Percentiles rank a stretch among this genome's conserved stretches.
These are phyloP conservation scores for Epizoanthus stellaris DNA, from an alignment of 92 coral and sea anemone genomes.

Conservation along the genomic window DNA sequence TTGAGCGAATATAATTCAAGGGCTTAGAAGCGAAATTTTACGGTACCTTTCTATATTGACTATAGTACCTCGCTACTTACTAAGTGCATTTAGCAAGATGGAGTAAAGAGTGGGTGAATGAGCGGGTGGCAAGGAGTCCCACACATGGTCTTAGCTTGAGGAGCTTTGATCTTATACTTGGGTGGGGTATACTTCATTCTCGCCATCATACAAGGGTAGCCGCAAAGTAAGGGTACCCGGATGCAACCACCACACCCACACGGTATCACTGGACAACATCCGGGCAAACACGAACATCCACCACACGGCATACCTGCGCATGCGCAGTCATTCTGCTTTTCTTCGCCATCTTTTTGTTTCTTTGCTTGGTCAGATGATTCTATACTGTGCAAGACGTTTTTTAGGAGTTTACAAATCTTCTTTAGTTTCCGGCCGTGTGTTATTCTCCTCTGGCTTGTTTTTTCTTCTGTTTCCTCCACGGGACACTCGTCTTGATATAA, in stretches of 20 bases:
- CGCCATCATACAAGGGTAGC: conserved; percentile 44
- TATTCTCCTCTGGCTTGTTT: not conserved
- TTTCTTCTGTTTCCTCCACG: not conserved
- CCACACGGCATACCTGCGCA: not conserved
- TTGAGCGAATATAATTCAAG: too few relatives aligned
- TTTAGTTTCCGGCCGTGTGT: not conserved
- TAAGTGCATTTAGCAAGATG: conserved; percentile 5
- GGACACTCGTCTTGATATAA: not conserved
- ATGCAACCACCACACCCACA: conserved; percentile 28
- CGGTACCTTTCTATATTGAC: not conserved
- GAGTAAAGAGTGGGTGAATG: not conserved
- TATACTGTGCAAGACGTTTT: not conserved
- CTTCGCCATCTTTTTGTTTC: not conserved
- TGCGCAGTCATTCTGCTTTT: conserved; percentile 10
- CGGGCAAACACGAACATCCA: conserved; percentile 21
- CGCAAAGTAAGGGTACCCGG: not conserved
- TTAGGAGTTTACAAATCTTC: conserved; percentile 2
- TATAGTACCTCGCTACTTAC: not conserved
- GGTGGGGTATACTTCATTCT: conserved; percentile 77
- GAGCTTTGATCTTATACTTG: conserved; percentile 65
- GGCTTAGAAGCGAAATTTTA: too few relatives aligned
- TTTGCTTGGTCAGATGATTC: not conserved
- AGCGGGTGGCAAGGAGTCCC: conserved; percentile 45
- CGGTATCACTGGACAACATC: conserved; percentile 22
- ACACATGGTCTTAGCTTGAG: conserved; percentile 67